Evolutionary conservation across 2,113 vertebrate species (phyloP), one percentile per base, ranked within the genome.

Genomic region (Larimichthys polyactis): DNA sequence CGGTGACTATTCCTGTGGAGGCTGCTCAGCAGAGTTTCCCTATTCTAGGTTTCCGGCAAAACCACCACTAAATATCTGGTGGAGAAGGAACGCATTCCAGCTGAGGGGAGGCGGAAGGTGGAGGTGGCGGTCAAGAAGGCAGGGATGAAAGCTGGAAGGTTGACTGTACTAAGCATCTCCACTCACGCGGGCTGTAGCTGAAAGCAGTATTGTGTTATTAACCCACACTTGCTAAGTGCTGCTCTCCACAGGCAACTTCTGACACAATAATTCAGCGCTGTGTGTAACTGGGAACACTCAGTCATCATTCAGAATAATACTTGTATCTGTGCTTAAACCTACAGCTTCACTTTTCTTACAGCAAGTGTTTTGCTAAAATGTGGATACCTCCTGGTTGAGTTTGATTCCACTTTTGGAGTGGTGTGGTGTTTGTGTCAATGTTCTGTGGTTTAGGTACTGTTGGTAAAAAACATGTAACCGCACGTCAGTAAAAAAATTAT

Each of bases 61-160:
- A 66, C 76, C 75, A 64, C 78, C 46, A 14, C 79, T 80, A 78
- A 84, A 82, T 85, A 82, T 88, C 64, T 88, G 69, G 82, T 71
- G 54, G 79, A 43, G 78, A 87, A 68, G 29, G 64, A 83, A 43
- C 27, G 8, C 82, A 90, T 89, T 91, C 82, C 78, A 57, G 60
- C 74, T 43, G 75, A 70, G 22, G 54, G 16, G 44, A 75, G 69
- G 82, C 64, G 16, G 78, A 27, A 12, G 67, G 75, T 76, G 75
- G 68, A 86, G 74, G 78, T 85, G 66, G 64, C 3, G 36, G 79
- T 64, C 36, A 67, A 69, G 20, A 52, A 91, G 62, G 55, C 59
- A 81, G 27, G 49, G 71, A 82, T 82, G 52, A 76, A 80, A 79
- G 80, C 81, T 40, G 27, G 63, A 70, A 75, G 64, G 81, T 24